Evolutionary conservation across 2,797 vertebrate species (phyloP), one percentile per base, ranked within the genome.

Genomic region (Leptodactylus fallax): DNA sequence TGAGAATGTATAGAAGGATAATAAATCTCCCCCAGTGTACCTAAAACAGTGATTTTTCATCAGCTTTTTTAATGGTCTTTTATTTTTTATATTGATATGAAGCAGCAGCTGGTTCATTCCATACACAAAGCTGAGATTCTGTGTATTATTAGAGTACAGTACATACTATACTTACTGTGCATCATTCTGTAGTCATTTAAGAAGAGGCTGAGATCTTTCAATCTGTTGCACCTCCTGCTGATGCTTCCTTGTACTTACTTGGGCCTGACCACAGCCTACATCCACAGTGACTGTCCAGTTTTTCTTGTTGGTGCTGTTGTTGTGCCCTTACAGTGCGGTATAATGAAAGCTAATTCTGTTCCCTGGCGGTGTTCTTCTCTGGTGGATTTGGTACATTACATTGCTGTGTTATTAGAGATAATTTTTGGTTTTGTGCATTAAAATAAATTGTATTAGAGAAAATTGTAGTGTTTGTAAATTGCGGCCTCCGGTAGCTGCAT

Each of bases 401-500:
- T 45, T 36, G 16, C 12, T 63, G 36, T 36, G 21, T 86, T 80
- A 79, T 86, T 87, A 61, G 10, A 12, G 63, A 87, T 83, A 51
- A 88, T 84, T 71, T 14, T 84, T 60, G 61, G 36, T 60, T 86
- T 88, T 79, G 55, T 78, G 27, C 74, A 79, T 69, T 61, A 77
- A 83, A 56, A 47, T 86, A 87, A 84, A 80, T 85, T 72, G 36
- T 71, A 80, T 85, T 80, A 72, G 61, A 84, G 81, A 56, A 78
- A 83, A 87, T 79, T 67, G 13, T 67, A n/a, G 74, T 77, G 25
- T 79, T 84, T 79, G 61, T 65, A 55, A 60, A 65, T 82, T 60
- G 49, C 6, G 56, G 63, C 16, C 56, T 72, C 6, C 14, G 60
- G 55, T 27, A 27, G 56, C 25, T 12, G 21, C 23, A 17, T 72